Conservation (phyloP, 2,888 invertebrate species). For the Lochmaea capreae region DNA sequence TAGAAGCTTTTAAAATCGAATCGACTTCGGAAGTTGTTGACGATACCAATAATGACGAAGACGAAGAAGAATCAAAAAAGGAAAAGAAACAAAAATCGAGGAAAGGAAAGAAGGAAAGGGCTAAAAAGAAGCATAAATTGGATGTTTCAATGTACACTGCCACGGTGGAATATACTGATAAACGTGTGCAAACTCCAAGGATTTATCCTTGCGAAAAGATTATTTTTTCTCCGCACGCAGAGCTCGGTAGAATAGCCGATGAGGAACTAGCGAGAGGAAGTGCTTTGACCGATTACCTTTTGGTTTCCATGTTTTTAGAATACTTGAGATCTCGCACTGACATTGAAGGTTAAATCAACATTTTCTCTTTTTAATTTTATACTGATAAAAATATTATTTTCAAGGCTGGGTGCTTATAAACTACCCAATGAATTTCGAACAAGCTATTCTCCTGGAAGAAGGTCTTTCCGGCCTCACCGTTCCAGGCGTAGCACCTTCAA, state of each 20-base stretch:
- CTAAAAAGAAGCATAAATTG: not conserved
- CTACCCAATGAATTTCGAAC: slow-evolving; percentile 71
- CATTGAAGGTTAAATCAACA: slow-evolving; percentile 49
- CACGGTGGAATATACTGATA: slow-evolving; percentile 49
- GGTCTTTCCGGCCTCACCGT: slow-evolving; percentile 69
- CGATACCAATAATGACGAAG: slow-evolving; percentile 22
- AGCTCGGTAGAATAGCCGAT: slow-evolving; percentile 70
- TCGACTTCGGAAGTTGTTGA: slow-evolving; percentile 61
- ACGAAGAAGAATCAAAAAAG: slow-evolving; percentile 30
- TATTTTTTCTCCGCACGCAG: slow-evolving; percentile 67
- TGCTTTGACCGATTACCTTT: slow-evolving; percentile 66
- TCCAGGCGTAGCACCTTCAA: slow-evolving; percentile 54
- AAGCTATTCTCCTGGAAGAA: slow-evolving; percentile 72
- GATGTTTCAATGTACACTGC: slow-evolving; percentile 25
- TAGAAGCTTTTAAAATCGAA: slow-evolving; percentile 69
- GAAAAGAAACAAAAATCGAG: slow-evolving; percentile 35
- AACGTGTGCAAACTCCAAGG: slow-evolving; percentile 73
- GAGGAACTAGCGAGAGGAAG: slow-evolving; percentile 70
- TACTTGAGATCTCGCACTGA: slow-evolving; percentile 69
- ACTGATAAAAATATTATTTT: slow-evolving; percentile 10
- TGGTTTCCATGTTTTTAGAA: slow-evolving; percentile 71
- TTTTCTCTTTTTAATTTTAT: not conserved
- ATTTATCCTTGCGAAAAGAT: slow-evolving; percentile 71
- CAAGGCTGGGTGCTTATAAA: slow-evolving; percentile 72
- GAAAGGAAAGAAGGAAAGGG: slow-evolving; percentile 42